Evolutionary conservation across 1,140 invertebrate genomes (phyloP), one percentile per base, ranked within the genome.

Genomic region (Drosophila pachea): DNA sequence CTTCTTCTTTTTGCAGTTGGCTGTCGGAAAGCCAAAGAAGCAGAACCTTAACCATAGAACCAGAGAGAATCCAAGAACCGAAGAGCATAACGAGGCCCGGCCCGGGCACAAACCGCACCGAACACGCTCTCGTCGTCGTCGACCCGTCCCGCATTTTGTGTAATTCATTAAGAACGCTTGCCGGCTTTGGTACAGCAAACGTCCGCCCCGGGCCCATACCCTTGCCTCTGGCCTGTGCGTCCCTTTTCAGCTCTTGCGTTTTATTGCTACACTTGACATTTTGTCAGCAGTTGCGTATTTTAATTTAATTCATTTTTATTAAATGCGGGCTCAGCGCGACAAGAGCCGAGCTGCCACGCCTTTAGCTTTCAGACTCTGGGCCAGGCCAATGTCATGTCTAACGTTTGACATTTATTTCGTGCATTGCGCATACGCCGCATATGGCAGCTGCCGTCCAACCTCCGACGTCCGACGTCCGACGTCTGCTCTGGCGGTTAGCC

Each of bases 201-300:
- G 53, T 43, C 43, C 55, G 36, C 47, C 36, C 53, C 11, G 11
- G 22, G 16, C 22, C 53, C 4, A 33, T 14, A 32, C 42, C 50
- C 33, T 35, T 32, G 43, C 62, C 22, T 45, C 38, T 36, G 47
- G n/a, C 12, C 22, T 2, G 2, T 3, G 8, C 40, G 31, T 38
- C 36, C 42, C 50, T 64, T 69, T 49, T 55, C 48, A 62, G 66
- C 29, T 66, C 43, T 74, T 68, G 64, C 82, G 69, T 82, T 78
- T 82, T 84, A 86, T 84, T 76, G 79, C 81, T 86, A 84, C 81
- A 86, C 81, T 84, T 84, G 81, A 84, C 81, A 84, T 86, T 84
- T 86, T 86, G 81, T 84, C 81, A 79, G 79, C 81, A 74, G 73
- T 76, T 81, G 78, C 69, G 69, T 86, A 84, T 73, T 76, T 76